phyloP scores from a whole-genome alignment of 2,888 invertebrate genomes.

The Mesopsocus fuscifrons region DNA sequence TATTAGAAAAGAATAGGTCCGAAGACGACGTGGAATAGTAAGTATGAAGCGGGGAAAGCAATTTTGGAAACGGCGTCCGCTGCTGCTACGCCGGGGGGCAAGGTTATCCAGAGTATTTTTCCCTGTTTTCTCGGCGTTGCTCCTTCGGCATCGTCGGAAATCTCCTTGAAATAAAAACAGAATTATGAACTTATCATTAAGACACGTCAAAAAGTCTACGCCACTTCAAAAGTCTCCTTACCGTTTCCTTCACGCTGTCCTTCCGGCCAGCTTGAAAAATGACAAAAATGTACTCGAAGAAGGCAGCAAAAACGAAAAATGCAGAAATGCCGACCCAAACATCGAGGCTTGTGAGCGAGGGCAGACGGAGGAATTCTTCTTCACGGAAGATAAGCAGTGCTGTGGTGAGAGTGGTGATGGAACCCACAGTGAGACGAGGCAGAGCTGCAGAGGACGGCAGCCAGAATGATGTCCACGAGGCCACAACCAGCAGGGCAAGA shows the following conservation, averaged over 20 bases:
- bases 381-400: background rate
- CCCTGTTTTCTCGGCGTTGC: too few species aligned
- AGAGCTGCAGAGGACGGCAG: background rate
- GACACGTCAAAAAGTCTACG: too few species aligned
- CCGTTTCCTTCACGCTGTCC: too few species aligned
- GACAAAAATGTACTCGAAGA: background rate
- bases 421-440: background rate
- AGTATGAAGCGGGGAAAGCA: background rate
- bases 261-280: too few species aligned
- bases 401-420: background rate
- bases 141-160: too few species aligned
- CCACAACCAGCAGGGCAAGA: background rate
- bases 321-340: background rate
- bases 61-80: background rate
- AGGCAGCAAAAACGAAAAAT: background rate
- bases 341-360: background rate
- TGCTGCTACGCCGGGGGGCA: background rate
- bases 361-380: background rate
- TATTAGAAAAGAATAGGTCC: background rate
- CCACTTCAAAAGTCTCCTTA: too few species aligned
- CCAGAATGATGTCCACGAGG: constrained; percentile 5
- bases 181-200: too few species aligned
- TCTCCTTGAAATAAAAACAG: too few species aligned
- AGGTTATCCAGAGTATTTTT: background rate
- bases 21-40: background rate